Evolutionary conservation across 1,140 invertebrate genomes (phyloP).

Genomic region (Alviniconcha marisindica): DNA sequence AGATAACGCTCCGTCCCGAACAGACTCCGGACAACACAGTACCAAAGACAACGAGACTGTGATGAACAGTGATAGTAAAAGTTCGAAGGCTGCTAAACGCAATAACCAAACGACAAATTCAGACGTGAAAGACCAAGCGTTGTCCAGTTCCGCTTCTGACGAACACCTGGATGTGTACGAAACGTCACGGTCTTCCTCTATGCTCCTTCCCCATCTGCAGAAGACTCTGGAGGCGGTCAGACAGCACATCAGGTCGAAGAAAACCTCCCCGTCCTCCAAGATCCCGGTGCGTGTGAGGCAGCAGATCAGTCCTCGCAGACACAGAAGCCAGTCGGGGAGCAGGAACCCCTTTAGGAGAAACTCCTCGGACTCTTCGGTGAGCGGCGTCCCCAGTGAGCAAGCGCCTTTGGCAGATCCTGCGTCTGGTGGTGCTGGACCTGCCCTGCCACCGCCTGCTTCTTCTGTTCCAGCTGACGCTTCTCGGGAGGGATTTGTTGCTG

Average conservation of each 20-base stretch:
- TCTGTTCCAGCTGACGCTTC: no score
- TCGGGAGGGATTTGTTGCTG: no score
- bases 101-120: neutral
- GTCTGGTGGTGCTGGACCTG: no score
- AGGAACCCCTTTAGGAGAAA: neutral
- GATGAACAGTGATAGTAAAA: neutral
- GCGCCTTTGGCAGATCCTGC: no score
- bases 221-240: neutral
- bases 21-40: neutral
- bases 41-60: neutral
- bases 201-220: slow-evolving; percentile 25
- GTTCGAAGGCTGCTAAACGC: neutral
- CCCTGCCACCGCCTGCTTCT: no score
- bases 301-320: slow-evolving; percentile 9
- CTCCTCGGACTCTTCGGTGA: neutral
- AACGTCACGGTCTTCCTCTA: neutral
- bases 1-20: neutral
- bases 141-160: neutral
- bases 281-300: slow-evolving; percentile 13
- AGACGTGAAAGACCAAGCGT: no score
- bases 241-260: slow-evolving; percentile 18
- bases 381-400: no score
- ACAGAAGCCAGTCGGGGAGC: neutral
- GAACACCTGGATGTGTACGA: neutral
- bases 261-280: neutral